A percentile compares a stretch with the other conserved stretches of the same genome.
phyloP scores from a whole-genome alignment of 2,888 invertebrate genomes.

The Apoderus coryli region DNA sequence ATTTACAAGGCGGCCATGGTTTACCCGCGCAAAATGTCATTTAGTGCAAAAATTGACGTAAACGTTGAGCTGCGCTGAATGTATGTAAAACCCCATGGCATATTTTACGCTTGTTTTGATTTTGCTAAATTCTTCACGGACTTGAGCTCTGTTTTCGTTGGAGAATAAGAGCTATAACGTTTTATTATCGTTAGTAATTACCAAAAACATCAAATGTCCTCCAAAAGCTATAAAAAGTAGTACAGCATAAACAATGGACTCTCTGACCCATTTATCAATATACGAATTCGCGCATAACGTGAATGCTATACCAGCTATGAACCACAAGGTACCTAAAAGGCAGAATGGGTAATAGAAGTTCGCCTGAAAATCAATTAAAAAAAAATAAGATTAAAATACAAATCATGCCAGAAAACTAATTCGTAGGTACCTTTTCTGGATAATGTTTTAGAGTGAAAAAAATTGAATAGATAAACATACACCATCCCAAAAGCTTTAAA shows the following conservation, averaged over 20 bases:
- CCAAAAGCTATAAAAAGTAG: constrained; percentile 44
- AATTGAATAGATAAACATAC: constrained; percentile 54
- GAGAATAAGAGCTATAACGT: too few relatives aligned
- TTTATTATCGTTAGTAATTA: too few relatives aligned
- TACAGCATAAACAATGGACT: constrained; percentile 55
- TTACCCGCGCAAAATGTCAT: too few relatives aligned
- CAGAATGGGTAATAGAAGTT: constrained; percentile 74
- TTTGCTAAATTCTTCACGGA: too few relatives aligned
- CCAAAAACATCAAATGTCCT: constrained; percentile 52
- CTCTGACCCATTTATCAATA: constrained; percentile 67
- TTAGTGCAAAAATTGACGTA: too few relatives aligned
- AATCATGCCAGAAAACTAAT: background rate
- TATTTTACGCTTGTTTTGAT: too few relatives aligned
- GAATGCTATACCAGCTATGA: constrained; percentile 66
- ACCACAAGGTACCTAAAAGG: constrained; percentile 75
- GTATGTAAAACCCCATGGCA: too few relatives aligned
- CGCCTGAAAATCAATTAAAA: constrained; percentile 41
- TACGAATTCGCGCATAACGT: constrained; percentile 64
- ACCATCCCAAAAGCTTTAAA: constrained; percentile 65
- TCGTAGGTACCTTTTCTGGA: constrained; percentile 66
- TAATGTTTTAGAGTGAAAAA: constrained; percentile 69
- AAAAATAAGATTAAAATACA: background rate
- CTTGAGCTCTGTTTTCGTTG: constrained; percentile 2
- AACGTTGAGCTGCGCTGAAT: too few relatives aligned
- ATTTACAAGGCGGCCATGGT: too few relatives aligned